Percentiles rank a stretch among this genome's conserved stretches.
phyloP scores from a whole-genome alignment of 64 coral and sea anemone species.

The Montipora efflorescens region DNA sequence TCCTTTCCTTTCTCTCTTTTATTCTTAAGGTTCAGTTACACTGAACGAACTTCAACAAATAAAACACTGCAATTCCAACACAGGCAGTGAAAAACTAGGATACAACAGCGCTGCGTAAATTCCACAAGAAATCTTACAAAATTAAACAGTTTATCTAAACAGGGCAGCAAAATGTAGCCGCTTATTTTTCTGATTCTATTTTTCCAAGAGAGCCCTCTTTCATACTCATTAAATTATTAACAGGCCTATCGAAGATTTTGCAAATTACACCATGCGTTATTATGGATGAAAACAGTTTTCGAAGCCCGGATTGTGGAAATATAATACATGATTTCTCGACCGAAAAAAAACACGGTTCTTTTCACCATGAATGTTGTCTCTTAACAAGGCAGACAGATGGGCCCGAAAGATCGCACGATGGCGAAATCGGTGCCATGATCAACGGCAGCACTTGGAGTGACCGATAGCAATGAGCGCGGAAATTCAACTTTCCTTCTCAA shows the following conservation, averaged over 20 bases:
- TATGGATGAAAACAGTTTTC: background rate
- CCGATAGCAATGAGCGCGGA: background rate
- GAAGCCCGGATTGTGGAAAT: background rate
- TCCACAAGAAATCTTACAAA: constrained; percentile 11
- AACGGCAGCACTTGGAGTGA: background rate
- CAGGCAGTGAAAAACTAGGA: background rate
- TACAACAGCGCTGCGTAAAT: constrained; percentile 2
- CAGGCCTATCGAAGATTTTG: background rate
- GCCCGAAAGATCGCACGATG: background rate
- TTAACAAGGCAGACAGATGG: background rate
- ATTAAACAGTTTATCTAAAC: constrained; percentile 2
- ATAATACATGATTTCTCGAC: background rate
- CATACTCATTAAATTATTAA: too few species aligned
- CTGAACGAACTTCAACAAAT: constrained; percentile 19
- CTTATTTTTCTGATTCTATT: background rate
- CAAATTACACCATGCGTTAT: background rate
- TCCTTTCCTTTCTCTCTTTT: background rate
- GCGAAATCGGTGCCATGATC: background rate
- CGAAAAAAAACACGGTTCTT: background rate
- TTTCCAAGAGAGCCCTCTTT: too few species aligned
- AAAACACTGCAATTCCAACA: constrained; percentile 12
- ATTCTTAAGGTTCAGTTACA: constrained; percentile 27
- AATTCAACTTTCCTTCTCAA: background rate
- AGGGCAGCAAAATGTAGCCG: background rate
- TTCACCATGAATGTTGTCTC: background rate